Conservation (phyloP, 2,113 vertebrate species). For the Clarias magur region DNA sequence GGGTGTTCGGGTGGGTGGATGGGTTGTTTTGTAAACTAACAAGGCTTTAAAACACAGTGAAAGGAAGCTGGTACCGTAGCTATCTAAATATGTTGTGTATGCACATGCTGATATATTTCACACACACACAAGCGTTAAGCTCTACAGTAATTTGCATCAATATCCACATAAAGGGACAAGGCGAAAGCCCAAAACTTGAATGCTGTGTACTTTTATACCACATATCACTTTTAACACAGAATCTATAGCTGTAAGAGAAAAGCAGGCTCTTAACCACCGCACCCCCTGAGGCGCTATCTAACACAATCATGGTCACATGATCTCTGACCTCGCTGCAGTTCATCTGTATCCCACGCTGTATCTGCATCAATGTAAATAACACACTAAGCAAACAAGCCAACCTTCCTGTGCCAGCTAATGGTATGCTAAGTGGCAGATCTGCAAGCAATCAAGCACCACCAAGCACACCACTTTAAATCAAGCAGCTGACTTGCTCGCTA, state of each 20-base stretch:
- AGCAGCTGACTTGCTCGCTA: not conserved
- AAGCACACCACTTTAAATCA: not conserved
- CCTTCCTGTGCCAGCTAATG: not conserved
- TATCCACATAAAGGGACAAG: too few species aligned
- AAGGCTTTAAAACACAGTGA: not conserved
- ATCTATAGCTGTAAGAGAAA: not conserved
- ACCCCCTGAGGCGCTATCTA: not conserved
- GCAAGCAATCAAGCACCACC: not conserved
- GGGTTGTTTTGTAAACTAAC: too few species aligned
- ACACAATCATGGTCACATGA: not conserved
- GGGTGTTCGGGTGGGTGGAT: not conserved
- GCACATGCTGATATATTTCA: not conserved
- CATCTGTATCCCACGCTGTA: not conserved
- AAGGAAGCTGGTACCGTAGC: not conserved
- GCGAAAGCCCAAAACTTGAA: not conserved
- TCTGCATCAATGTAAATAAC: not conserved
- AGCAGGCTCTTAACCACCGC: too few species aligned
- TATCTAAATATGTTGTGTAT: not conserved
- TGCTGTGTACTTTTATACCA: too few species aligned
- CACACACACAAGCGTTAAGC: not conserved
- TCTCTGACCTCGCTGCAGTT: not conserved
- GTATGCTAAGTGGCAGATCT: slow-evolving; percentile 9
- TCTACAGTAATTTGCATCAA: too few species aligned
- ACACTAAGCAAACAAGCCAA: not conserved
- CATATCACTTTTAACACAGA: not conserved